A percentile compares a stretch with the other conserved stretches of the same genome.
Conservation (phyloP, 2,113 vertebrate genomes). For the Melanostigma gelatinosum region DNA sequence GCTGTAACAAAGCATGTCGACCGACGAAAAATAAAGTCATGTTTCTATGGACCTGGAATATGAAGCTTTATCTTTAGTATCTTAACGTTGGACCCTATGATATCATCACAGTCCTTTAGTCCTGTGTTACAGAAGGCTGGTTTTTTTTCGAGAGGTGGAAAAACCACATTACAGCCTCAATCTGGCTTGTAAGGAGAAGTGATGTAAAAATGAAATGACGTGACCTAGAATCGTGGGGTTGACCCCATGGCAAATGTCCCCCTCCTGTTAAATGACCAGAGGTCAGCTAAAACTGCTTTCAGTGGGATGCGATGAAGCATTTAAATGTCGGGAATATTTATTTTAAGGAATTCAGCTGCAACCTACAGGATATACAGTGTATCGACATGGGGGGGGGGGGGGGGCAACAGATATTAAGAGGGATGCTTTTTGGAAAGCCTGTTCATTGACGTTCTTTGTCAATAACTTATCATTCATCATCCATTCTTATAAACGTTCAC, state of each 20-base stretch:
- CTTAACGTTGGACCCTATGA: neutral
- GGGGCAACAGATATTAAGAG: neutral
- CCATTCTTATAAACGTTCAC: neutral
- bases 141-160: neutral
- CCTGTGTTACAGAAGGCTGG: conserved; percentile 1
- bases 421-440: neutral
- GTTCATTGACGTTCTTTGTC: neutral
- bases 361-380: neutral
- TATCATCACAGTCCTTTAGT: neutral
- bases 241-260: conserved; percentile 3
- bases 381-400: neutral
- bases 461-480: neutral
- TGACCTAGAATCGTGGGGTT: conserved; percentile 43
- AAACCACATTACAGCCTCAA: conserved; percentile 1
- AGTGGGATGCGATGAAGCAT: neutral
- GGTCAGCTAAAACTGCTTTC: conserved; percentile 5
- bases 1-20: neutral
- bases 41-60: neutral
- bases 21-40: neutral
- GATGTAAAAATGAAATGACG: conserved; percentile 56
- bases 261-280: conserved; percentile 6
- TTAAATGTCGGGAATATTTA: neutral
- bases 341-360: neutral
- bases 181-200: conserved; percentile 29
- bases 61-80: neutral